Evolutionary conservation across 2,113 vertebrate genomes (phyloP), one percentile per base, ranked within the genome.

Genomic region (Oreochromis niloticus): DNA sequence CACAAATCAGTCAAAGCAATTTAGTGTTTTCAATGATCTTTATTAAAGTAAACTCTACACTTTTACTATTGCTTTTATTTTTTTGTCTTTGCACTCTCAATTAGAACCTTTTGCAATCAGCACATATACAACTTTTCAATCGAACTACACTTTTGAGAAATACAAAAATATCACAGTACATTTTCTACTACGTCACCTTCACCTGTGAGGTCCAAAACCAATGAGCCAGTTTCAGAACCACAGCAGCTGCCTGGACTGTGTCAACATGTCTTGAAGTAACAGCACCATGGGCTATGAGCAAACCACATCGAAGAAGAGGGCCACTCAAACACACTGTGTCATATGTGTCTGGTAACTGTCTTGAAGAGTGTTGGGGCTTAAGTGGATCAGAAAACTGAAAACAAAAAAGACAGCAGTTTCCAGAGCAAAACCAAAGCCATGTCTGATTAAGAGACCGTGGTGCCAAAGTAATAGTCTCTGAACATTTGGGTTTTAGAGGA

Each of bases 151-250:
- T 96, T 95, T 93, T 93, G 93, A 96, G 94, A 91, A 97, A 96
- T 97, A 97, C 96, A 97, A 97, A 97, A 97, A 97, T 97, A 97
- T 96, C 95, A 97, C 96, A 97, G 96, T 96, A 96, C 95, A 95
- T 96, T 95, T 96, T 97, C 95, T 96, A 95, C 95, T 84, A 93
- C 91, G 87, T 95, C 93, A 92, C 89, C 94, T 94, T 91, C 81
- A 85, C 90, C 90, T 93, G 89, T 85, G 94, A 95, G 91, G 84
- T 93, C 93, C 93, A 87, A 83, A 93, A 93, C 87, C 85, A 81
- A 87, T 80, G 63, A 85, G 50, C 89, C 81, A 32, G 61, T 78
- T 88, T 92, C 89, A 84, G 91, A 95, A 93, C 81, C 93, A 93
- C 86, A 91, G 89, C 88, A 87, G 88, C 93, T 91, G 88, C 91